These are phyloP conservation scores for Dipodomys ordii DNA, from an alignment of 2,113 vertebrate genomes.

Conservation along the genomic window DNA sequence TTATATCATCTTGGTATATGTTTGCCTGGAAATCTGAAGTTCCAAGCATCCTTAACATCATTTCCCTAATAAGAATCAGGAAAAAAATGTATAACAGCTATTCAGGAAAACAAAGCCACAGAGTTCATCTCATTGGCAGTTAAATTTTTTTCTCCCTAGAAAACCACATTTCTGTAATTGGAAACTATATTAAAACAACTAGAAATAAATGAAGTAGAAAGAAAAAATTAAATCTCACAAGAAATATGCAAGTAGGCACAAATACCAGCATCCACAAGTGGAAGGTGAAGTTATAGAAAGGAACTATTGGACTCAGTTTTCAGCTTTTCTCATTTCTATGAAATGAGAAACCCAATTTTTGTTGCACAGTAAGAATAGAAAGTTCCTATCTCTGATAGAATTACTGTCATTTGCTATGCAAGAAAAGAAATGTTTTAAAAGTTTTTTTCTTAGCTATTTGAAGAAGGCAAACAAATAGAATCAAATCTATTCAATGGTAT, in stretches of 20 bases:
- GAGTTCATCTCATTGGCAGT: conserved; percentile 45
- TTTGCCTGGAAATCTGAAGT: conserved; percentile 34
- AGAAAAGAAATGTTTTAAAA: conserved; percentile 12
- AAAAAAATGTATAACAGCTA: conserved; percentile 51
- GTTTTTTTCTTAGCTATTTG: conserved; percentile 21
- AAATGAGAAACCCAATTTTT: conserved; percentile 61
- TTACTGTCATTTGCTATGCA: conserved; percentile 16
- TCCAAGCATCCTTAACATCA: conserved; percentile 25
- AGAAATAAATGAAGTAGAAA: conserved; percentile 69
- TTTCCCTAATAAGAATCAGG: conserved; percentile 57
- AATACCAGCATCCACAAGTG: neutral
- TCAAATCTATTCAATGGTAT: neutral
- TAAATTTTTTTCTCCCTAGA: conserved; percentile 32
- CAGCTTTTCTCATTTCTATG: conserved; percentile 39
- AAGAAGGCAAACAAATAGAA: conserved; percentile 50
- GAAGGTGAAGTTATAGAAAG: conserved; percentile 38
- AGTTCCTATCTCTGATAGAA: conserved; percentile 24
- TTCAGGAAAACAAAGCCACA: conserved; percentile 45
- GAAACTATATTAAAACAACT: conserved; percentile 61
- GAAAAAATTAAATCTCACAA: conserved; percentile 48
- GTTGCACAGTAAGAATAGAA: neutral
- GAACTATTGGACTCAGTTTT: conserved; percentile 28
- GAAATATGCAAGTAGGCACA: conserved; percentile 52
- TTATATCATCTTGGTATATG: conserved; percentile 24
- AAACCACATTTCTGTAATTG: conserved; percentile 53